Evolutionary conservation across 2,113 vertebrate species (phyloP).

Genomic region (Pollachius pollachius): DNA sequence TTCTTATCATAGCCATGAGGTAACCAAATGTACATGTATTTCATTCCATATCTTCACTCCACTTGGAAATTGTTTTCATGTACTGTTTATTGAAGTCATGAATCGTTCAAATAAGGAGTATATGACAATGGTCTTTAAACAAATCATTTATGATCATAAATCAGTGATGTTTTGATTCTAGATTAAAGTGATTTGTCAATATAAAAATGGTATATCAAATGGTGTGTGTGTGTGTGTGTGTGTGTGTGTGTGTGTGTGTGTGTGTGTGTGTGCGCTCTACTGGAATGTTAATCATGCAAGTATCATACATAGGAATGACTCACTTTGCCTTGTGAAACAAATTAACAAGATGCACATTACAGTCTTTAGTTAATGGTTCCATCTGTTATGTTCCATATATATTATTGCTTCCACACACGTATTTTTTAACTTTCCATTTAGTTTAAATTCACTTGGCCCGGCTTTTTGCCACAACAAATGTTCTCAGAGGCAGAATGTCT

Average conservation of each 20-base stretch:
- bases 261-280: not conserved
- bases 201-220: not conserved
- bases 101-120: slow-evolving; percentile 3
- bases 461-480: slow-evolving; percentile 81
- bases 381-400: not conserved
- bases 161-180: not conserved
- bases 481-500: slow-evolving; percentile 84
- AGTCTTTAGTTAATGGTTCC: not conserved
- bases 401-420: not conserved
- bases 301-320: not conserved
- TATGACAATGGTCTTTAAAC: slow-evolving; percentile 4
- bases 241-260: not conserved
- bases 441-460: slow-evolving; percentile 67
- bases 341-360: not conserved
- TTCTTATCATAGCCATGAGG: too few species aligned
- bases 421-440: not conserved
- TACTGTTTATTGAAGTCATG: slow-evolving; percentile 35
- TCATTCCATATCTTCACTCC: too few species aligned
- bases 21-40: too few species aligned
- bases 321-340: not conserved
- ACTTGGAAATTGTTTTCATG: not conserved
- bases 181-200: slow-evolving; percentile 8
- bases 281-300: slow-evolving; percentile 2
- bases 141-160: slow-evolving; percentile 13
- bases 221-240: too few species aligned